Evolutionary conservation across 2,797 vertebrate genomes (phyloP).

Genomic region (Neosilurus hyrtlii): DNA sequence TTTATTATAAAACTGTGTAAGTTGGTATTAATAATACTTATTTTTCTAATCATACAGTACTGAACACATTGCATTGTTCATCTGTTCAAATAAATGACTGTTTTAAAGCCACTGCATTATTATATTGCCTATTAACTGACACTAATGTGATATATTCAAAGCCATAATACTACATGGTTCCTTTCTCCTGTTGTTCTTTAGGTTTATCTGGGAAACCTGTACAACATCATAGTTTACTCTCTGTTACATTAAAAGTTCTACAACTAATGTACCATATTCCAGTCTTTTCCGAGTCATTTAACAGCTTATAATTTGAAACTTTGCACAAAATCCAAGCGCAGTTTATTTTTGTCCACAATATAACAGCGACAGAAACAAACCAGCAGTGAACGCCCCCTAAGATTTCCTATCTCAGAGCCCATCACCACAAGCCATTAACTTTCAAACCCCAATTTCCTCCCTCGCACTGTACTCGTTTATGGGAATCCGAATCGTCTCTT

Average conservation of each 20-base stretch:
- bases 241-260: slow-evolving; percentile 19
- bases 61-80: neutral
- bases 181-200: neutral
- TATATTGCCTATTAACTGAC: neutral
- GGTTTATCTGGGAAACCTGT: neutral
- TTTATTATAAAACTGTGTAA: too few species aligned
- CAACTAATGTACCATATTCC: slow-evolving; percentile 7
- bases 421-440: slow-evolving; percentile 68
- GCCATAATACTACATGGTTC: neutral
- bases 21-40: too few species aligned
- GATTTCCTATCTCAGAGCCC: slow-evolving; percentile 59
- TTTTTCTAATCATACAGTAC: neutral
- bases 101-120: slow-evolving; percentile 6
- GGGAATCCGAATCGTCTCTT: slow-evolving; percentile 70
- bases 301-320: slow-evolving; percentile 21
- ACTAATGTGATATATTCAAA: neutral
- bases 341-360: slow-evolving; percentile 28
- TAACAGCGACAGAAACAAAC: slow-evolving; percentile 10
- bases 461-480: slow-evolving; percentile 65
- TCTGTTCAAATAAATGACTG: neutral
- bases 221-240: slow-evolving; percentile 4
- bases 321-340: slow-evolving; percentile 12
- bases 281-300: slow-evolving; percentile 21
- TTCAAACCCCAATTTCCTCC: slow-evolving; percentile 65
- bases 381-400: slow-evolving; percentile 50